A percentile compares a stretch with the other conserved stretches of the same genome.
Conservation (phyloP, 2,888 invertebrate species). For the Netelia melanura region DNA sequence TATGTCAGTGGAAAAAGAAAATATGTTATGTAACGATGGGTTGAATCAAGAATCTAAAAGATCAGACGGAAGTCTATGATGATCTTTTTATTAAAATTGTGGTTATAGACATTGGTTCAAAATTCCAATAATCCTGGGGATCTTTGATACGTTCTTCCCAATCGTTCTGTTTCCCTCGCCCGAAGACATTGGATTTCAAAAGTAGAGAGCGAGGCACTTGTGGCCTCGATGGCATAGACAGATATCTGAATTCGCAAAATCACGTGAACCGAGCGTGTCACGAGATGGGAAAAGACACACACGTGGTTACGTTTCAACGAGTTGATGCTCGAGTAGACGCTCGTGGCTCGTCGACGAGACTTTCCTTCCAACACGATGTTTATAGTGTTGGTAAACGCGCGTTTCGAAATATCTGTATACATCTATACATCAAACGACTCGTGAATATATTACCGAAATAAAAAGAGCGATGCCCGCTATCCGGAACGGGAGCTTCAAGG, state of each 20-base stretch:
- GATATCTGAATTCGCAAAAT: constrained; percentile 37
- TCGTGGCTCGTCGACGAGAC: constrained; percentile 31
- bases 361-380: not conserved
- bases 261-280: constrained; percentile 61
- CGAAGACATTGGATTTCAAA: not conserved
- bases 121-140: too few relatives aligned
- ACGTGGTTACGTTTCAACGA: constrained; percentile 20
- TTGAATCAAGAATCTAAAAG: too few relatives aligned
- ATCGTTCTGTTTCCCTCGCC: too few relatives aligned
- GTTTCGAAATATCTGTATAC: not conserved
- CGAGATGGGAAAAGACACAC: constrained; percentile 35
- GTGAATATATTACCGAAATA: not conserved
- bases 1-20: too few relatives aligned
- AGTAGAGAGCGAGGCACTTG: not conserved
- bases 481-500: not conserved
- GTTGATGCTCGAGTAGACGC: not conserved
- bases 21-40: too few relatives aligned
- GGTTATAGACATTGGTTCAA: too few relatives aligned
- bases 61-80: too few relatives aligned
- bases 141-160: too few relatives aligned
- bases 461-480: not conserved
- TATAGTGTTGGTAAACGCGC: not conserved
- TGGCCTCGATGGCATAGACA: not conserved
- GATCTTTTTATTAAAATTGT: too few relatives aligned
- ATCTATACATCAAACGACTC: not conserved